These are phyloP conservation scores for Lepidocyrtoides sp. DNA, from an alignment of 2,888 invertebrate genomes.

Conservation along the genomic window DNA sequence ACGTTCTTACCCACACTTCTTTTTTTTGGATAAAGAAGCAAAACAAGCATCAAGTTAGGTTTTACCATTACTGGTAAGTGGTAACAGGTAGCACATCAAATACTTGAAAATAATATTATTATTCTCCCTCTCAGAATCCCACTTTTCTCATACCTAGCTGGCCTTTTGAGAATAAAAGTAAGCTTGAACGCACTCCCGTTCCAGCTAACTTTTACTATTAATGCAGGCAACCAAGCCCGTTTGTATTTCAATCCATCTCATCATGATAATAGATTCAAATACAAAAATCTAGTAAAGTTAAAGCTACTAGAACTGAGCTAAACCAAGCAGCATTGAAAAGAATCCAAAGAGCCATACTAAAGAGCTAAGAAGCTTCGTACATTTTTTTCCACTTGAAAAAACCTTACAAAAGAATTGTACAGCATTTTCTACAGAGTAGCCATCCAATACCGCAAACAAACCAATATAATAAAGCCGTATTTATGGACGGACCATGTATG, in stretches of 20 bases:
- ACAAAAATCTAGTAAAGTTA: conserved; percentile 22
- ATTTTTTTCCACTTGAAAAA: not conserved
- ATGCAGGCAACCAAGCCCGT: not conserved
- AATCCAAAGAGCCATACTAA: conserved; percentile 23
- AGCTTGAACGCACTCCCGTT: not conserved
- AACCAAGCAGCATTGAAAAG: conserved; percentile 3
- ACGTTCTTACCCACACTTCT: too few species aligned
- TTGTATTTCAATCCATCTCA: conserved; percentile 7
- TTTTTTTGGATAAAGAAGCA: too few species aligned
- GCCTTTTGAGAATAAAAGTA: too few species aligned
- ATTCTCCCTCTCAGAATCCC: too few species aligned
- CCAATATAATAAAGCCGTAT: too few species aligned
- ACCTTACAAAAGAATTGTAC: conserved; percentile 9
- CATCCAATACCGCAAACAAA: not conserved
- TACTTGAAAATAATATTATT: too few species aligned
- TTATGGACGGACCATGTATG: not conserved
- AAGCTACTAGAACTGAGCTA: not conserved
- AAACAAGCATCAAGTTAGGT: too few species aligned
- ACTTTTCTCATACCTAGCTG: not conserved
- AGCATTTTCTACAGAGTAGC: not conserved
- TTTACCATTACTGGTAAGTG: too few species aligned
- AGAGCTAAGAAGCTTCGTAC: not conserved
- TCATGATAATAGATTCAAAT: conserved; percentile 1
- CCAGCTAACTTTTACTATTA: not conserved
- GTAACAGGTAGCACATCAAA: too few species aligned